Percentiles rank a stretch among this genome's conserved stretches.
phyloP scores from a whole-genome alignment of 2,797 vertebrate species.

The Myiothlypis coronata region DNA sequence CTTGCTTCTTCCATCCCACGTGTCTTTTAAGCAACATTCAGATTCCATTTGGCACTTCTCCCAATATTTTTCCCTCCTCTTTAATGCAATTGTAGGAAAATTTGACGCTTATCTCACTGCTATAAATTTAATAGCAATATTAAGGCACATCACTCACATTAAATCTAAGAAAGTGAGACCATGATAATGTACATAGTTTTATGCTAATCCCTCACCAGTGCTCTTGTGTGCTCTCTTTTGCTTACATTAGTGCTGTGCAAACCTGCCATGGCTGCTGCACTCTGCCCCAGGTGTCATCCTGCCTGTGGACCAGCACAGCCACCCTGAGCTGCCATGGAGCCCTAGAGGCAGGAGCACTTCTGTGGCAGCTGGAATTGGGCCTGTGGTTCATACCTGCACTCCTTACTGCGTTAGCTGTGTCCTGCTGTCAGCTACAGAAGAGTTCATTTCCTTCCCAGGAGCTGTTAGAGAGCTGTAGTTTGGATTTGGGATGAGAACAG shows the following conservation, averaged over 20 bases:
- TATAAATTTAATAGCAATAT: background rate
- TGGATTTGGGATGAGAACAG: background rate
- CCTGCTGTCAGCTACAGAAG: background rate
- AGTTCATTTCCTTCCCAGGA: background rate
- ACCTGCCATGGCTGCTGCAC: background rate
- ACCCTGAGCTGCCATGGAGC: background rate
- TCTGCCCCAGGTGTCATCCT: background rate
- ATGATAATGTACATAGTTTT: background rate
- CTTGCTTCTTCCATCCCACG: slow-evolving; percentile 55
- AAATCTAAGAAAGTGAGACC: background rate
- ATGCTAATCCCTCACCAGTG: background rate
- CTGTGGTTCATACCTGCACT: accelerated
- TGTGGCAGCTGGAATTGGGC: background rate
- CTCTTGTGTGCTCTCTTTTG: background rate
- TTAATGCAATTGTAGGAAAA: slow-evolving; percentile 38
- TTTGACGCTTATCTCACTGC: background rate
- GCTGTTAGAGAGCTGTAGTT: accelerated
- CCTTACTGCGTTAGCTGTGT: background rate
- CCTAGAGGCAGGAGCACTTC: background rate
- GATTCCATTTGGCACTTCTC: slow-evolving; percentile 51
- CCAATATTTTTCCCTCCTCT: background rate
- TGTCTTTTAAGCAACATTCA: slow-evolving; percentile 51
- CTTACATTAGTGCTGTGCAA: slow-evolving; percentile 3
- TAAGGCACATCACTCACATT: background rate
- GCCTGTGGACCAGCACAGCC: background rate